phyloP scores from a whole-genome alignment of 2,113 vertebrate genomes.

The Neolamprologus brichardi region DNA sequence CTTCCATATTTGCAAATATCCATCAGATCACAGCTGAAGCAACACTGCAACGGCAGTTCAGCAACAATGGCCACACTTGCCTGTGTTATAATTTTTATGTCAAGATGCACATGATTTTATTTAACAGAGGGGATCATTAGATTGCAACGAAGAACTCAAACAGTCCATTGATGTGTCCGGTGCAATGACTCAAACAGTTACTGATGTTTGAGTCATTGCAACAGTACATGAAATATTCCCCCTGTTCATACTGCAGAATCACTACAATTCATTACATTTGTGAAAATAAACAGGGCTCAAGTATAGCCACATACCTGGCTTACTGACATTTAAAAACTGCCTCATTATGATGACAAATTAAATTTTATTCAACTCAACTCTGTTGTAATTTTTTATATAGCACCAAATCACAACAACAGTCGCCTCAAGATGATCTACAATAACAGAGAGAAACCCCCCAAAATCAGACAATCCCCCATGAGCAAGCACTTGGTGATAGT shows the following conservation, averaged over 20 bases:
- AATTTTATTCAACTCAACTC: neutral
- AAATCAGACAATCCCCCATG: neutral
- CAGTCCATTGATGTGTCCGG: neutral
- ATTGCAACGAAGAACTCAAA: neutral
- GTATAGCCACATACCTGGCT: neutral
- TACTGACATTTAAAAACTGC: neutral
- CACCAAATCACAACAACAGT: neutral
- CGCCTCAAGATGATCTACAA: neutral
- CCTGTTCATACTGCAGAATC: neutral
- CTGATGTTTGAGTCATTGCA: neutral
- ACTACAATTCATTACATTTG: neutral
- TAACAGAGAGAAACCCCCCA: neutral
- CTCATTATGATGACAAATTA: neutral
- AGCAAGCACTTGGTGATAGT: neutral
- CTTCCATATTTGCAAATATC: neutral
- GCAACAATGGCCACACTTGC: neutral
- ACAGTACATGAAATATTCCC: neutral
- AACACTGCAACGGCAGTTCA: neutral
- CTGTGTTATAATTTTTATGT: neutral
- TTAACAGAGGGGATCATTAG: neutral
- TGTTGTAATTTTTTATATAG: neutral
- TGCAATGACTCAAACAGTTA: neutral
- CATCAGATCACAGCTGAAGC: neutral
- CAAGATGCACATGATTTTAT: neutral
- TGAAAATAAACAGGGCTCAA: neutral